Conservation (phyloP, 1,140 invertebrate species). For the Maconellicoccus hirsutus region DNA sequence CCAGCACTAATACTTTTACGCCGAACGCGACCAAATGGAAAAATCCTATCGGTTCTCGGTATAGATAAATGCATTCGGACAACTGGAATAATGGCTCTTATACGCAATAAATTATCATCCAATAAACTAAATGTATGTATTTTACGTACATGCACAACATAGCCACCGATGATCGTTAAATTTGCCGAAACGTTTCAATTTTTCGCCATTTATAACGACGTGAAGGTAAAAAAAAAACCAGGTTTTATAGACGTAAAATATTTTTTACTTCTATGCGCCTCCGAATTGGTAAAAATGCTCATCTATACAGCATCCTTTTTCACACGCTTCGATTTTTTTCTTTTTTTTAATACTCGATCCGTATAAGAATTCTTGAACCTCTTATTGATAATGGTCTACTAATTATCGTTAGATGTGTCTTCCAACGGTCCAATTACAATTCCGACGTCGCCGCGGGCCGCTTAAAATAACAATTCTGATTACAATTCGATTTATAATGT, state of each 20-base stretch:
- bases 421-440: background rate
- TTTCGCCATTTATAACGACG: too few relatives aligned
- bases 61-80: background rate
- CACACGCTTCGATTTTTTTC: background rate
- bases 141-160: too few relatives aligned
- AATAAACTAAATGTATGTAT: too few relatives aligned
- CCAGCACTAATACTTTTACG: background rate
- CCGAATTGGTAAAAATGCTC: background rate
- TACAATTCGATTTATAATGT: conserved; percentile 9
- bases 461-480: background rate
- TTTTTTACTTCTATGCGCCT: background rate
- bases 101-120: too few relatives aligned
- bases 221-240: too few relatives aligned
- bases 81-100: too few relatives aligned
- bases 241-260: background rate
- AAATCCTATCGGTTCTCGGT: background rate
- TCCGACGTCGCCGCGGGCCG: conserved; percentile 2
- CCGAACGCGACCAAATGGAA: background rate
- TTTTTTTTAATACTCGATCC: background rate
- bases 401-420: conserved; percentile 4
- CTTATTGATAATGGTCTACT: conserved; percentile 4
- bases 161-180: too few relatives aligned
- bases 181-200: too few relatives aligned
- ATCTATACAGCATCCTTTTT: background rate
- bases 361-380: too few relatives aligned